phyloP scores from a whole-genome alignment of 2,888 invertebrate species.

The Oxycera nigricornis region DNA sequence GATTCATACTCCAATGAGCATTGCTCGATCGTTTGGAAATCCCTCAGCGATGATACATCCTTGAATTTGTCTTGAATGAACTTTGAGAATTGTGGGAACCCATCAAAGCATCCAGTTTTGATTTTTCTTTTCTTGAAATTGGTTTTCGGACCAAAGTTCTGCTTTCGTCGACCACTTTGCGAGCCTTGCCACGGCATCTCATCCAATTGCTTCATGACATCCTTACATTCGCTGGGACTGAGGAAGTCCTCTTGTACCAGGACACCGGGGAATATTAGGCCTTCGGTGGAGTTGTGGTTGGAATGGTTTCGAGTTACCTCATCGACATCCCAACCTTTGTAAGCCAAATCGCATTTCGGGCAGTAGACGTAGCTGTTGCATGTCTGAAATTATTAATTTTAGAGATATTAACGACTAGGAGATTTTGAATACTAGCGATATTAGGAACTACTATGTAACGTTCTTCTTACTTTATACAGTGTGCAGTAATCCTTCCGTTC shows the following conservation, averaged over 20 bases:
- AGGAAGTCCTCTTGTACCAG: slow-evolving; percentile 78
- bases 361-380: slow-evolving; percentile 76
- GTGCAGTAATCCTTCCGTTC: slow-evolving; percentile 58
- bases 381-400: slow-evolving; percentile 59
- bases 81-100: slow-evolving; percentile 83
- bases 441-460: too few relatives aligned
- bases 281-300: slow-evolving; percentile 62
- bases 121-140: slow-evolving; percentile 95
- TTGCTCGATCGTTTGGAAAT: slow-evolving; percentile 89
- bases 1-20: slow-evolving; percentile 95
- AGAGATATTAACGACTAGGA: too few relatives aligned
- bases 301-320: slow-evolving; percentile 71
- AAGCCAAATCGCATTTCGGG: slow-evolving; percentile 75
- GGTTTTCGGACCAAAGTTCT: slow-evolving; percentile 98
- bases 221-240: slow-evolving; percentile 70
- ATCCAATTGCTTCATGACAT: slow-evolving; percentile 75
- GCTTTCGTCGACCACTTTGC: slow-evolving; percentile 95
- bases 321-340: slow-evolving; percentile 74
- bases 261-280: slow-evolving; percentile 68
- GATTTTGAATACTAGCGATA: too few relatives aligned
- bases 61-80: slow-evolving; percentile 80
- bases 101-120: slow-evolving; percentile 77
- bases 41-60: slow-evolving; percentile 67
- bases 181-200: slow-evolving; percentile 86
- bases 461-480: slow-evolving; percentile 59